phyloP scores from a whole-genome alignment of 2,113 vertebrate species.

The Oreocharis arfaki region DNA sequence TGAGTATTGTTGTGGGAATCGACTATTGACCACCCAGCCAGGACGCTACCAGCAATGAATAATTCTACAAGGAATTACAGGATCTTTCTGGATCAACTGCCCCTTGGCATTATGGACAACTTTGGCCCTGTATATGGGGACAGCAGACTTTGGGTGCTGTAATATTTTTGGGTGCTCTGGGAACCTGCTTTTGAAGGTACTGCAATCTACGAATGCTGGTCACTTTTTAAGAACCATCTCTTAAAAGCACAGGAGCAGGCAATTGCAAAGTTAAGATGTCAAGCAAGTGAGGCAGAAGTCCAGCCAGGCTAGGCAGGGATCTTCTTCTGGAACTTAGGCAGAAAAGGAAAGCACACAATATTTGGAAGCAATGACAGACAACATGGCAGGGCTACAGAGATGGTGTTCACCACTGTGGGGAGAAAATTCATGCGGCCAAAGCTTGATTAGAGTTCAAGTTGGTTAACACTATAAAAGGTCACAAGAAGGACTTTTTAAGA shows the following conservation, averaged over 20 bases:
- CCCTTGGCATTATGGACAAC: neutral
- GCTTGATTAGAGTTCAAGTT: neutral
- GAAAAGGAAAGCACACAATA: neutral
- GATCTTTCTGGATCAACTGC: neutral
- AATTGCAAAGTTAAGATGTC: neutral
- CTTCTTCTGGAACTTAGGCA: neutral
- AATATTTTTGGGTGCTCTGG: neutral
- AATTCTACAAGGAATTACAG: neutral
- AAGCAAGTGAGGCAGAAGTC: neutral
- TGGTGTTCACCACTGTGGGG: neutral
- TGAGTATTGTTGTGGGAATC: neutral
- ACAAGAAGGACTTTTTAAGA: neutral
- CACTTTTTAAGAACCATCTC: neutral
- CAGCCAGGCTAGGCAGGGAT: neutral
- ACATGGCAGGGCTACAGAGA: neutral
- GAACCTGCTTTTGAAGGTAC: neutral
- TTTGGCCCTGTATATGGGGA: neutral
- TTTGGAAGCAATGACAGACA: neutral
- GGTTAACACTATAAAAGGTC: neutral
- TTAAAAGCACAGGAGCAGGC: neutral
- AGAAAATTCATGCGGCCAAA: neutral
- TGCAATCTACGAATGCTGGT: accelerated
- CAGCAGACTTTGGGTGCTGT: neutral
- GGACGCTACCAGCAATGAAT: neutral
- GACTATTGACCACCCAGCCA: neutral